These are phyloP conservation scores for Ypsolopha scabrella DNA, from an alignment of 2,888 invertebrate species.

Conservation along the genomic window DNA sequence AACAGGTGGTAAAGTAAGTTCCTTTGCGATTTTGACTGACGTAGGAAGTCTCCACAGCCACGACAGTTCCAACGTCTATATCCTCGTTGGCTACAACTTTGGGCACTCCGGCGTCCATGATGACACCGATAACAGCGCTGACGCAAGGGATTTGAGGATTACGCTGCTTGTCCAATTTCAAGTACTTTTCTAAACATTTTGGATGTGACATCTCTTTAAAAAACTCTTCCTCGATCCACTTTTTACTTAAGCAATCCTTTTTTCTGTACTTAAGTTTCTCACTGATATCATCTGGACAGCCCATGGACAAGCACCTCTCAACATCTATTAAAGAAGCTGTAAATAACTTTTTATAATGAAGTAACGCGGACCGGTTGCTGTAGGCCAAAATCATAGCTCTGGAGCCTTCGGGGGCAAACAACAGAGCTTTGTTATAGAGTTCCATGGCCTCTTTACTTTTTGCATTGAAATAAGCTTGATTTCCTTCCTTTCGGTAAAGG, in stretches of 20 bases:
- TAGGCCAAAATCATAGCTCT: no score
- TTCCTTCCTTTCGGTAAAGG: conserved; percentile 15
- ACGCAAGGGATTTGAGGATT: no score
- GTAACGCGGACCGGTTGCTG: no score
- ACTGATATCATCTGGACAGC: conserved; percentile 17
- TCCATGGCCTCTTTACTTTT: conserved; percentile 11
- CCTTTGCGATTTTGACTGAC: background rate
- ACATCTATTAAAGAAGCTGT: no score
- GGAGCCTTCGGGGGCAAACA: conserved; percentile 19
- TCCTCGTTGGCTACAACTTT: no score
- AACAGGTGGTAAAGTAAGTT: conserved; percentile 4
- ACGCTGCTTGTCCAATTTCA: conserved; percentile 5
- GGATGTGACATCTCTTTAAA: background rate
- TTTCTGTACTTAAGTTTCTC: conserved; percentile 14
- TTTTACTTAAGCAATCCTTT: conserved; percentile 10
- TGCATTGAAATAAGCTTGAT: conserved; percentile 10
- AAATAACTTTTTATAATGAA: no score
- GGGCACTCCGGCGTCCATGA: no score
- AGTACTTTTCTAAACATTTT: conserved; percentile 7
- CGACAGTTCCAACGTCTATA: no score
- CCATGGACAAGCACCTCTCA: conserved; percentile 16
- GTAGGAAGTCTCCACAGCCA: conserved; percentile 7
- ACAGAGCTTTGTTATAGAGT: conserved; percentile 20
- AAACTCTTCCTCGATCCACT: background rate
- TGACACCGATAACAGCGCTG: no score